Base-by-base conservation (phyloP, 2,888 invertebrate species). In the Lasius fuliginosus region DNA sequence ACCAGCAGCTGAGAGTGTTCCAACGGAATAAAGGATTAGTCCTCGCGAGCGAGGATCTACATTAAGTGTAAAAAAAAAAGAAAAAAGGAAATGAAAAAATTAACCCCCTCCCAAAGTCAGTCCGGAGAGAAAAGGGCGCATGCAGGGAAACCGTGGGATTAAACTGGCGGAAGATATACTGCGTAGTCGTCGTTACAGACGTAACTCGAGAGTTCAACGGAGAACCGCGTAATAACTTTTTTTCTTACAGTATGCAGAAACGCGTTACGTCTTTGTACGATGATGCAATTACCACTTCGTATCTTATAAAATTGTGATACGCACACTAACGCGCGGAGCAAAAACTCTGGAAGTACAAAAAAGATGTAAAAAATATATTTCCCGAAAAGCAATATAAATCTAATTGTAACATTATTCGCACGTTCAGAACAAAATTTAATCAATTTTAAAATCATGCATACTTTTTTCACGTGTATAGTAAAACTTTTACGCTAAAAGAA, bases 151-250 rank as follows among this genome's bases (percentile, higher is more conserved):
- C 77, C 64, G 82, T 79, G 46, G 85, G 90, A 88, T 89, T 89
- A 89, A 89, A 89, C 85, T 73, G 33, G 73, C 82, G 79, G 85
- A 86, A 88, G 89, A 89, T 89, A 89, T 88, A 89, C 89, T 71
- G 81, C 85, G 82, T 69, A 85, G 81, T 84, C 76, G 30, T 30
- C 64, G 68, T 85, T 84, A 83, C 90, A 88, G 88, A 86, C 88
- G 84, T 85, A 83, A 73, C 60, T 73, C 60, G 73, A 46, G 46
- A 73, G 60, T 81, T 73, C 60, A 73, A 73, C 18, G 46, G 33
- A 49, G n/a, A 8, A 60, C 73, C 73, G 36, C 46, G 60, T 81
- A 81, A 81, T 81, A 73, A 81, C 60, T 79, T 79, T 79, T 79
- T 79, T 79, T 36, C 23, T 36, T 81, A 73, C 46, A 36, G 30